These are phyloP conservation scores for Baryphthengus martii DNA, from an alignment of 2,113 vertebrate genomes.

Conservation along the genomic window DNA sequence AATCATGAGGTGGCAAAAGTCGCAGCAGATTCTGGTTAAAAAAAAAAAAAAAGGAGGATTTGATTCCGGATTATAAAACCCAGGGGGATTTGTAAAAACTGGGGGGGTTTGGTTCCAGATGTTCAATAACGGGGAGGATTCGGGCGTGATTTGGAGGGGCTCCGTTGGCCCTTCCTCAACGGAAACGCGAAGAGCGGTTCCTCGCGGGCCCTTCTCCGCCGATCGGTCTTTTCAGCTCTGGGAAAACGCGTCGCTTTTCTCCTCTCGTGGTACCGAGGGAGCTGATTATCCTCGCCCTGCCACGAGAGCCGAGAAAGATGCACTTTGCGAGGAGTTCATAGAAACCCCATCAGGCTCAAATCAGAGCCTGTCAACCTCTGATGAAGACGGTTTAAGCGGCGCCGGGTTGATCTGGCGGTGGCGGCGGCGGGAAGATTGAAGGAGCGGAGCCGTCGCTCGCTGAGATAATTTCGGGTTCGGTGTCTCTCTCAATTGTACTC, in stretches of 20 bases:
- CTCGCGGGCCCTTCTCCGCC: neutral
- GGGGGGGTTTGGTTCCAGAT: too few species aligned
- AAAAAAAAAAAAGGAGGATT: neutral
- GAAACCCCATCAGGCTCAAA: neutral
- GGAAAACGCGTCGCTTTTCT: neutral
- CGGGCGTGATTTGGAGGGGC: neutral
- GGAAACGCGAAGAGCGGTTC: rapidly evolving
- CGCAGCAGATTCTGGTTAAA: too few species aligned
- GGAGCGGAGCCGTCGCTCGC: neutral
- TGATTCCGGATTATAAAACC: too few species aligned
- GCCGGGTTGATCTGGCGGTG: neutral
- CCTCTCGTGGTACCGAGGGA: too few species aligned
- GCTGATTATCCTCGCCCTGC: neutral
- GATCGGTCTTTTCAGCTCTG: neutral
- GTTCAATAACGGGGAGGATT: neutral
- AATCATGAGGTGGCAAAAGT: neutral
- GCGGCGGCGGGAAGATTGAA: neutral
- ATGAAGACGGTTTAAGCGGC: neutral
- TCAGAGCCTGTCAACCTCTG: neutral
- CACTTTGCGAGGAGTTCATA: neutral
- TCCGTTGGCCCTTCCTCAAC: neutral
- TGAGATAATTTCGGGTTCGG: neutral
- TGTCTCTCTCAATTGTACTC: neutral
- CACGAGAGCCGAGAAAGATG: neutral
- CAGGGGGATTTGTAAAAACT: too few species aligned